These are phyloP conservation scores for Pogoniulus pusillus DNA, from an alignment of 2,797 vertebrate genomes.

Conservation along the genomic window DNA sequence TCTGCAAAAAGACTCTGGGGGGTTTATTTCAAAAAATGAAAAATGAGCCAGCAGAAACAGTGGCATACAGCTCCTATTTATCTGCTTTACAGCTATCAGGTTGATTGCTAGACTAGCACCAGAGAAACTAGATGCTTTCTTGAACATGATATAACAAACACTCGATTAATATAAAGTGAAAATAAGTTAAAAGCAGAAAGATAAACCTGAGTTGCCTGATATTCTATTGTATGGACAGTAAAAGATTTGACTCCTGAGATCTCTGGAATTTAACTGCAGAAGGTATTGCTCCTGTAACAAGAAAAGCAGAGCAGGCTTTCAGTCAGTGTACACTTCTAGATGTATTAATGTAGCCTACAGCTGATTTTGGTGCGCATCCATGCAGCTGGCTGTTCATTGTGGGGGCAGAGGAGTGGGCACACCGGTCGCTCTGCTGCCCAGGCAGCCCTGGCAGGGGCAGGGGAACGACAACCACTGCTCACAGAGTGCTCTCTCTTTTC, in stretches of 20 bases:
- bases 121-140: slow-evolving; percentile 59
- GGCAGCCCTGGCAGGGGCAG: neutral
- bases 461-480: neutral
- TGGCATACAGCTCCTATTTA: slow-evolving; percentile 72
- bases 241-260: neutral
- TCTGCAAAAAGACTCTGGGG: slow-evolving; percentile 74
- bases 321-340: rapidly evolving
- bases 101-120: slow-evolving; percentile 65
- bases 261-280: neutral
- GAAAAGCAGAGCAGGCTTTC: neutral
- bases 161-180: slow-evolving; percentile 55
- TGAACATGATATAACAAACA: slow-evolving; percentile 32
- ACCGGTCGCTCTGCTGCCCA: rapidly evolving
- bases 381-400: neutral
- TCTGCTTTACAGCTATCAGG: slow-evolving; percentile 75
- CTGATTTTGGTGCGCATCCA: neutral
- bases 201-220: slow-evolving; percentile 35
- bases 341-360: neutral
- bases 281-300: neutral
- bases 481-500: neutral
- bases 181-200: slow-evolving; percentile 57
- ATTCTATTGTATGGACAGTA: slow-evolving; percentile 37
- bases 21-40: slow-evolving; percentile 77
- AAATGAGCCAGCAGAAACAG: slow-evolving; percentile 70
- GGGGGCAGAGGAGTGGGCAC: neutral